Percentiles rank a stretch among this genome's conserved stretches.
These are phyloP conservation scores for Limnephilus rhombicus DNA, from an alignment of 2,888 invertebrate genomes.

Conservation along the genomic window DNA sequence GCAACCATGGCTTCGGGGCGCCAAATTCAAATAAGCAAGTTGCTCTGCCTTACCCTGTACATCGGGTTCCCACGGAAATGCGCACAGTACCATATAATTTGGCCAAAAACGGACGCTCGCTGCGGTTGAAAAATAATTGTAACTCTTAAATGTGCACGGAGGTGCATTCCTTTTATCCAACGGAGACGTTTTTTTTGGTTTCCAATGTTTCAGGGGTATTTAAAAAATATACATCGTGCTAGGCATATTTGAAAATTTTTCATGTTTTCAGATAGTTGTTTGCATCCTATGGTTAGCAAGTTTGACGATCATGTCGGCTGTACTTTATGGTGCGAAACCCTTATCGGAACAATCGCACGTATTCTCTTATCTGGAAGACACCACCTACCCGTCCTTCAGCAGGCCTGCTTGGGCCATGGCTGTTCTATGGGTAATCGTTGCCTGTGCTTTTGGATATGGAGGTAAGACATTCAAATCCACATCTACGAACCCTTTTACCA, in stretches of 20 bases:
- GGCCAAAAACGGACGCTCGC: too few species aligned
- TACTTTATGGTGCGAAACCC: slow-evolving; percentile 51
- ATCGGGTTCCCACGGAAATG: too few species aligned
- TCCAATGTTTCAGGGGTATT: too few species aligned
- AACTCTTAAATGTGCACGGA: too few species aligned
- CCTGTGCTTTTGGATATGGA: slow-evolving; percentile 61
- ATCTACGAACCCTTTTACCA: not conserved
- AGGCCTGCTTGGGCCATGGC: slow-evolving; percentile 54
- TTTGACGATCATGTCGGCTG: slow-evolving; percentile 50
- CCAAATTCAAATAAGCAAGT: too few species aligned
- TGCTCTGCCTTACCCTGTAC: too few species aligned
- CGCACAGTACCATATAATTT: too few species aligned
- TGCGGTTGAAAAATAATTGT: too few species aligned
- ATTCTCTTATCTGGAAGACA: slow-evolving; percentile 41
- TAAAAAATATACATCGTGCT: too few species aligned
- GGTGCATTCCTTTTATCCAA: too few species aligned
- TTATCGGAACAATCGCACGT: slow-evolving; percentile 37
- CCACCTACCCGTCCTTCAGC: slow-evolving; percentile 55
- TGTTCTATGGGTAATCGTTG: slow-evolving; percentile 57
- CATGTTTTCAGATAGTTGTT: slow-evolving; percentile 31
- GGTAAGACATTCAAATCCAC: slow-evolving; percentile 42
- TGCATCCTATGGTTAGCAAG: slow-evolving; percentile 48
- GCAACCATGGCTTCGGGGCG: too few species aligned
- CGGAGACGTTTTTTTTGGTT: too few species aligned
- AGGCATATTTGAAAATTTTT: not conserved